Evolutionary conservation across 1,140 invertebrate genomes (phyloP), one percentile per base, ranked within the genome.

Genomic region (Papilio aristodemus): DNA sequence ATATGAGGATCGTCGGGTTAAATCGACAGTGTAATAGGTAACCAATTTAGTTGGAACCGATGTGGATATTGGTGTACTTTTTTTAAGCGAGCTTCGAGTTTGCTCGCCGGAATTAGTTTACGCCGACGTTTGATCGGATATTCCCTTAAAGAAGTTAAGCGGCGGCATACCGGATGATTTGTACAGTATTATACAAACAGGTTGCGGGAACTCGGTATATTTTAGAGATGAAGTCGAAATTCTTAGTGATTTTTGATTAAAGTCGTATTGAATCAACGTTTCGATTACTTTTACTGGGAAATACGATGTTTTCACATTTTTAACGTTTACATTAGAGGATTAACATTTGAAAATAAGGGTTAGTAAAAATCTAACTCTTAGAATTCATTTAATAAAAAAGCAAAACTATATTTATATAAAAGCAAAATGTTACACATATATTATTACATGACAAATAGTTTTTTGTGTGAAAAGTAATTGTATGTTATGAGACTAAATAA

Each of bases 71-170:
- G 78, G 75, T 68, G 68, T 74, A 75, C 74, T 74, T 79, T 87
- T n/a, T 87, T 85, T 79, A 78, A 81, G 68, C 69, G 74, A 83
- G 84, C 84, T 85, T 81, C 75, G 78, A 89, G 86, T 91, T 91
- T 89, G 82, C 86, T 82, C 82, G 71, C 58, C 77, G 86, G 79
- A 90, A 91, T 91, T 89, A 89, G 89, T 91, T 90, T 89, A 87
- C 87, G 78, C 74, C 80, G 71, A 81, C 83, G 86, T 91, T 91
- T 90, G 84, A 90, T 91, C 85, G 83, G 85, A 83, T 89, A 91
- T 84, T 86, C 85, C 85, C 84, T 87, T 88, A 86, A 87, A 86
- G 83, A 89, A 89, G 83, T 87, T 86, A 86, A 84, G 76, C 78
- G 74, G 71, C 71, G 79, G 82, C 68, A 78, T 70, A 54, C 46